Percentiles rank a stretch among this genome's conserved stretches.
These are phyloP conservation scores for Parambassis ranga DNA, from an alignment of 2,797 vertebrate species.

Conservation along the genomic window DNA sequence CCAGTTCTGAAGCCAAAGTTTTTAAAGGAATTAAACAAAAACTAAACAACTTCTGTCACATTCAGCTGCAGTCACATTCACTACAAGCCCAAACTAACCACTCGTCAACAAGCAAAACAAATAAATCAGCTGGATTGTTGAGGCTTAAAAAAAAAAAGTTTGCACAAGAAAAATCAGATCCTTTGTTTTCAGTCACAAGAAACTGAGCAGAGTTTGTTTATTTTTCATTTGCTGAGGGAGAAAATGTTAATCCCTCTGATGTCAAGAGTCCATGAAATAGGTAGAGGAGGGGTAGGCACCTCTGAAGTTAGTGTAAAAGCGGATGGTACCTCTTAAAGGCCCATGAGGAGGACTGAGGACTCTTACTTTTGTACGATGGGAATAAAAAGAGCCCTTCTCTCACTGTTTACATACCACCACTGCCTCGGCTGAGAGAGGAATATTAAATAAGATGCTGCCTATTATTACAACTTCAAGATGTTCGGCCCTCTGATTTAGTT, in stretches of 20 bases:
- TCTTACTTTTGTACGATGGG: constrained; percentile 24
- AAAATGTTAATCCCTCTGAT: constrained; percentile 58
- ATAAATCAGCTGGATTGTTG: constrained; percentile 19
- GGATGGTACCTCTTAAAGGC: constrained; percentile 26
- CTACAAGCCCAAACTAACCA: constrained; percentile 9
- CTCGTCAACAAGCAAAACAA: constrained; percentile 15
- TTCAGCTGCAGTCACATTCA: neutral
- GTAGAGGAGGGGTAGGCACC: constrained; percentile 4
- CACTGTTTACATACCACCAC: constrained; percentile 21
- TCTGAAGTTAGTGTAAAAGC: constrained; percentile 33
- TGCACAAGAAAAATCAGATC: constrained; percentile 11
- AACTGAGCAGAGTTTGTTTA: constrained; percentile 28
- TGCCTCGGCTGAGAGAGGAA: constrained; percentile 1
- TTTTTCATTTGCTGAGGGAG: constrained; percentile 28
- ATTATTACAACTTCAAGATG: neutral
- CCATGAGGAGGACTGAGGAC: constrained; percentile 37
- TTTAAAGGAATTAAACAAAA: constrained; percentile 11
- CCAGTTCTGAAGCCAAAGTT: neutral
- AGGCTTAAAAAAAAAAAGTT: constrained; percentile 10
- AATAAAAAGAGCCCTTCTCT: constrained; percentile 32
- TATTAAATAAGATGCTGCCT: constrained; percentile 8
- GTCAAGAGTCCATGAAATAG: constrained; percentile 68
- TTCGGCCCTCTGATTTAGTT: neutral
- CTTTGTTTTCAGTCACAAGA: constrained; percentile 36
- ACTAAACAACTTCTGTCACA: neutral